phyloP scores from a whole-genome alignment of 2,797 vertebrate species.

The Caiman crocodilus region DNA sequence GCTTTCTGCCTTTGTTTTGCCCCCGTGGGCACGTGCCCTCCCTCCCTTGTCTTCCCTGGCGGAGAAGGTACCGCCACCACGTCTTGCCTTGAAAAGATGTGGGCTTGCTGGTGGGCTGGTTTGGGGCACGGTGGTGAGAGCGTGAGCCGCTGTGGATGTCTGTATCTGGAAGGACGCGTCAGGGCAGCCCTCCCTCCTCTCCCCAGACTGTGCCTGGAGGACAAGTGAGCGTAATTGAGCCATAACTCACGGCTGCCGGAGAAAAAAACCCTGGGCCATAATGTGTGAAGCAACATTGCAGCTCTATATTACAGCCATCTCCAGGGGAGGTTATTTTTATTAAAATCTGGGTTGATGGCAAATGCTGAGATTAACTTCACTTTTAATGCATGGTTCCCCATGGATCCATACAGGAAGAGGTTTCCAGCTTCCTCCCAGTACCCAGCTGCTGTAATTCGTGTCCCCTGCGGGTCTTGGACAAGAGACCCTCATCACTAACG shows the following conservation, averaged over 20 bases:
- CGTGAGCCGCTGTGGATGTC: rapidly evolving
- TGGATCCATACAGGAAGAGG: not conserved
- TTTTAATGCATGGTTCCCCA: constrained; percentile 32
- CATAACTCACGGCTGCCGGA: constrained; percentile 51
- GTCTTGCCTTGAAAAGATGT: rapidly evolving
- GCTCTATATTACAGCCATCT: constrained; percentile 32
- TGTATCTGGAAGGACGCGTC: not conserved
- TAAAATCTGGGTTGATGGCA: constrained; percentile 60
- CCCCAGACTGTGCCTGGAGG: constrained; percentile 25
- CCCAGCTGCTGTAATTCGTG: rapidly evolving
- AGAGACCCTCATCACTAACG: rapidly evolving
- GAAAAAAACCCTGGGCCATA: constrained; percentile 13
- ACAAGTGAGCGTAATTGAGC: constrained; percentile 54
- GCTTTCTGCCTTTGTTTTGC: too few species aligned
- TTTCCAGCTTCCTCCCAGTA: not conserved
- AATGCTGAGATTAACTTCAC: constrained; percentile 46
- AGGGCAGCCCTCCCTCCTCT: not conserved
- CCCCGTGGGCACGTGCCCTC: too few species aligned
- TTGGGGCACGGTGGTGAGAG: not conserved
- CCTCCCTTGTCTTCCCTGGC: not conserved
- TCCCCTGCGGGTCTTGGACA: not conserved
- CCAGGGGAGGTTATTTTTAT: constrained; percentile 61
- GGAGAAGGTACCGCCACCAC: not conserved
- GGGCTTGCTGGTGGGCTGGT: rapidly evolving
- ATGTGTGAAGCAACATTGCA: not conserved